Evolutionary conservation across 1,140 invertebrate genomes (phyloP).

Genomic region (Leptoteleia sp.): DNA sequence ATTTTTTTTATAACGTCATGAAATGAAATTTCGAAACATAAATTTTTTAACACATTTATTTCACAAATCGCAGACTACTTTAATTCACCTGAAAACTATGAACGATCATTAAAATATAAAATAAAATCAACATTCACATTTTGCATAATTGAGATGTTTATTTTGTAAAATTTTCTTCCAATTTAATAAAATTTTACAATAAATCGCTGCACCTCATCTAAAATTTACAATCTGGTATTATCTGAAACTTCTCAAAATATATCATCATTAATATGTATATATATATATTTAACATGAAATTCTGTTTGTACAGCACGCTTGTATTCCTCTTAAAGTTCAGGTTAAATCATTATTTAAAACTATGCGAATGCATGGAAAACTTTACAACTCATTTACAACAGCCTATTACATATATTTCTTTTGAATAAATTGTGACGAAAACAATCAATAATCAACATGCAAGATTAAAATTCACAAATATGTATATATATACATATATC

Average conservation of each 20-base stretch:
- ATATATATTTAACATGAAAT: constrained; percentile 35
- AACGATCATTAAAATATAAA: not conserved
- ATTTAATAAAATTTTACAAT: constrained; percentile 59
- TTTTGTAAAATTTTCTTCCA: constrained; percentile 52
- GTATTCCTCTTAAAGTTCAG: constrained; percentile 23
- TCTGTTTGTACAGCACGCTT: constrained; percentile 27
- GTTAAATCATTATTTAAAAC: constrained; percentile 25
- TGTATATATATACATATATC: constrained; percentile 52
- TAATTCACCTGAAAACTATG: too few relatives aligned
- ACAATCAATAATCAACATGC: constrained; percentile 38
- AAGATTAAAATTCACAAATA: constrained; percentile 34
- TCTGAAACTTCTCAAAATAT: constrained; percentile 54
- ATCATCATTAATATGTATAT: constrained; percentile 46
- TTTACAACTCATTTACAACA: constrained; percentile 42
- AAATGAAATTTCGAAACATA: too few relatives aligned
- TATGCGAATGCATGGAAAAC: constrained; percentile 49
- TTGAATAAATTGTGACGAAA: constrained; percentile 40
- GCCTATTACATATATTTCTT: constrained; percentile 33
- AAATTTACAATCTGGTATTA: constrained; percentile 42
- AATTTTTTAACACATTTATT: too few relatives aligned
- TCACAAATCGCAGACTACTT: too few relatives aligned
- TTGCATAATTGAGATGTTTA: constrained; percentile 44
- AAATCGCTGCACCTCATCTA: constrained; percentile 33
- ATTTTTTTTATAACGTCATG: too few relatives aligned
- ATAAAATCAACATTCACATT: constrained; percentile 1